Evolutionary conservation across 1,140 invertebrate genomes (phyloP), one percentile per base, ranked within the genome.

Genomic region (Manduca sexta): DNA sequence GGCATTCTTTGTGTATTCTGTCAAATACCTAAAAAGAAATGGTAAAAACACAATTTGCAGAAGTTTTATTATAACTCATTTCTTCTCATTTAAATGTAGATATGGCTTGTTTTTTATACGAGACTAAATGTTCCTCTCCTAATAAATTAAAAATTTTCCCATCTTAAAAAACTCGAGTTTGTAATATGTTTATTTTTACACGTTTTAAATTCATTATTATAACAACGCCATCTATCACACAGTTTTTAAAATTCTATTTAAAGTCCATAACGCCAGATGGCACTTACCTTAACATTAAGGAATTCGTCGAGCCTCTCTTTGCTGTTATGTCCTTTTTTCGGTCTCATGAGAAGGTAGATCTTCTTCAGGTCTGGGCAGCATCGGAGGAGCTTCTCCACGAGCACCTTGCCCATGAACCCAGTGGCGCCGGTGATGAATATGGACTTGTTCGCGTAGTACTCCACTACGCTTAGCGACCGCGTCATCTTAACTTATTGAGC

Each of bases 381-480:
- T 54, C 94, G 86, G 12, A 97, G 86, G n/a, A 97, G 74, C 84
- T 97, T 97, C 79, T 97, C 94, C 12, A 97, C 88, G 4, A 97
- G 84, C 15, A 95, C 91, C 85, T 97, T 96, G 2, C 95, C 95
- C 70, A 97, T 88, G 72, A 97, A 97, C 2, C 95, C 95, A 0
- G 94, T 95, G 2, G 74, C 71, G 1, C 84, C 84, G 0, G 82
- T 86, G 14, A 86, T 71, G 49, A 86, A 75, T 0, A 84, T 55
- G 1, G 62, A 67, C 43, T 81, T 80, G 1, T 55, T 61, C 0
- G 71, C 70, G 56, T 74, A 87, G 66, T 74, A 87, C 54, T 83
- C 69, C 1, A 63, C 46, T 6, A 82, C 70, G 45, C 66, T 62
- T 12, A 71, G 47, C 64, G 73, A 69, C 55, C 72, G 65, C 64